These are phyloP conservation scores for Protophormia terraenovae DNA, from an alignment of 2,888 invertebrate species.

Conservation along the genomic window DNA sequence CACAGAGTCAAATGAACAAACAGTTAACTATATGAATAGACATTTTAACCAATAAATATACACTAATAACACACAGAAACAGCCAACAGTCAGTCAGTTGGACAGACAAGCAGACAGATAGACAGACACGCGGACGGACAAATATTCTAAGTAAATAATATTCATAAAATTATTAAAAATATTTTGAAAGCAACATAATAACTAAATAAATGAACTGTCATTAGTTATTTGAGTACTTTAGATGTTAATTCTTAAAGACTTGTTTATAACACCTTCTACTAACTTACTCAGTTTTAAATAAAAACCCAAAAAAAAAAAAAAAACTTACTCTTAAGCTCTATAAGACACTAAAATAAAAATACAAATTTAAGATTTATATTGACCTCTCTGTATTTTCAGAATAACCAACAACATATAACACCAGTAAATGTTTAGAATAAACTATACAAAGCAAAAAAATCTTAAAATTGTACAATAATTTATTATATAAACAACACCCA, in stretches of 20 bases:
- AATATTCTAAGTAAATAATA: neutral
- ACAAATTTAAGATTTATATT: slow-evolving; percentile 36
- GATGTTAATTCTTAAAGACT: slow-evolving; percentile 54
- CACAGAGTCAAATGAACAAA: neutral
- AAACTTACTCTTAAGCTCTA: too few relatives aligned
- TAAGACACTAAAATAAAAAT: too few relatives aligned
- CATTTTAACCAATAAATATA: neutral
- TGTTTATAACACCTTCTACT: slow-evolving; percentile 61
- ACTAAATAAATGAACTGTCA: slow-evolving; percentile 66
- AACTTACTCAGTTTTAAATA: neutral
- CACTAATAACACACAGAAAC: neutral
- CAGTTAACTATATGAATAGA: slow-evolving; percentile 4
- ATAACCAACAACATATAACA: slow-evolving; percentile 42
- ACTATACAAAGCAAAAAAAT: neutral
- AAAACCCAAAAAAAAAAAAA: neutral
- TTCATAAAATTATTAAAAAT: slow-evolving; percentile 40
- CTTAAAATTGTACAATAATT: slow-evolving; percentile 43
- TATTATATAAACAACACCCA: slow-evolving; percentile 66
- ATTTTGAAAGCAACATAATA: slow-evolving; percentile 24
- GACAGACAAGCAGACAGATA: slow-evolving; percentile 10
- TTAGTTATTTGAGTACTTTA: slow-evolving; percentile 56
- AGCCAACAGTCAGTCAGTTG: neutral
- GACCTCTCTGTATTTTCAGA: slow-evolving; percentile 61
- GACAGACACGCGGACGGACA: neutral
- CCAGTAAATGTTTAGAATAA: slow-evolving; percentile 41